Evolutionary conservation across 1,140 invertebrate species (phyloP).

Genomic region (Hycleus phaleratus): DNA sequence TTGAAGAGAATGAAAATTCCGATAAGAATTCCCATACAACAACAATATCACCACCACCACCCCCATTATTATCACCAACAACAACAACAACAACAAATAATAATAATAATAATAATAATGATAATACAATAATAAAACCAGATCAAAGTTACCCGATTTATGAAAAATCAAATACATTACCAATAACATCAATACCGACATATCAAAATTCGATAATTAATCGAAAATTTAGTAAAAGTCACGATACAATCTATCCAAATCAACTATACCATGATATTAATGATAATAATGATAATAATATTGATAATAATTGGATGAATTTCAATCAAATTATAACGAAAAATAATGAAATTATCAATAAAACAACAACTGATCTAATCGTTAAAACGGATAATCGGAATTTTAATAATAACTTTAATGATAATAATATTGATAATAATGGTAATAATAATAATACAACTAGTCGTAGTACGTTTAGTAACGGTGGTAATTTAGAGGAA

Average conservation of each 20-base stretch:
- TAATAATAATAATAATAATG: conserved; percentile 6
- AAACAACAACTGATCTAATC: conserved; percentile 32
- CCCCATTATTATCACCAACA: background rate
- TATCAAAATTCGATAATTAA: too few relatives aligned
- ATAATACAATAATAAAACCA: conserved; percentile 23
- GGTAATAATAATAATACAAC: background rate
- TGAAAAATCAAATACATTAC: conserved; percentile 17
- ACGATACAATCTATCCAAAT: conserved; percentile 6
- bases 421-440: background rate
- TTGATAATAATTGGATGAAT: conserved; percentile 13
- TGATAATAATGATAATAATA: background rate
- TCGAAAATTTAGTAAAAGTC: conserved; percentile 24
- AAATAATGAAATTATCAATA: conserved; percentile 21
- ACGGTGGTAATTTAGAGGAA: conserved; percentile 43
- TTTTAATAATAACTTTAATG: conserved; percentile 15
- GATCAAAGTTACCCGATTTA: conserved; percentile 36
- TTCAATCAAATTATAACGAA: conserved; percentile 29
- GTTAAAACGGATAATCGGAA: conserved; percentile 37
- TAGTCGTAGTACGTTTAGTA: conserved; percentile 36
- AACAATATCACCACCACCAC: background rate
- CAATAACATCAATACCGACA: too few relatives aligned
- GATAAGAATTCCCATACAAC: conserved; percentile 34
- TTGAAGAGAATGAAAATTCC: conserved; percentile 58
- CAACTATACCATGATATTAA: conserved; percentile 22
- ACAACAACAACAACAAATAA: background rate